Base-by-base conservation (phyloP, 2,888 invertebrate species). In the Mesorhabditis sp. region DNA sequence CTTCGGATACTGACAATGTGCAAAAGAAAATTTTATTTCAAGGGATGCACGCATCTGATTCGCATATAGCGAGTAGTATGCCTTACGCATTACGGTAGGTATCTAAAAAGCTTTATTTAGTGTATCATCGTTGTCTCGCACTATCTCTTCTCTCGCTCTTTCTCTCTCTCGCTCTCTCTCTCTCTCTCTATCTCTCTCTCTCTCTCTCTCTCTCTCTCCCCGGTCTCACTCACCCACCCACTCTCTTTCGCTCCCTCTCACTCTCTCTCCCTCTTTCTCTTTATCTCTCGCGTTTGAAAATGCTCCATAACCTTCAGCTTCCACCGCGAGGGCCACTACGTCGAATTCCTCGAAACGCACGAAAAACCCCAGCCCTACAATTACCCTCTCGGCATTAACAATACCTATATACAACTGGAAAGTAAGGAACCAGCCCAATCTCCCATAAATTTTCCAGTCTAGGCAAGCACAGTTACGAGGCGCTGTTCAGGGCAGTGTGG, bases 31-130 rank as follows among this genome's bases (percentile, higher is more conserved):
- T 50, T n/a, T 10, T 50, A 13, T 50, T 50, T n/a, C 58, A 50
- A 50, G 58, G 58, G n/a, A 50, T 50, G 58, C 58, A 50, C 58
- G 58, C 58, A 10, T 50, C 58, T n/a, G 58, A 50, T n/a, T 50
- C 58, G n/a, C 58, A 50, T n/a, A 50, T 50, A 13, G 58, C 58
- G n/a, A 50, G 58, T n/a, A 50, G 58, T 50, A 50, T 50, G 58
- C 58, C 58, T 50, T 50, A 13, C n/a, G 58, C 58, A n/a, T n/a
- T 13, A 50, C 7, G 58, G 58, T 50, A 50, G 10, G n/a, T 28
- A 28, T 28, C 28, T 28, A 28, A 28, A 28, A 28, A 1, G 28
- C 2, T 28, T 28, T 28, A 28, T 28, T 28, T 28, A 1, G 28
- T 28, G 2, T 28, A 28, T 28, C 28, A 28, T 28, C 28, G 28